These are phyloP conservation scores for Drosophila lini DNA, from an alignment of 1,140 invertebrate species.

Conservation along the genomic window DNA sequence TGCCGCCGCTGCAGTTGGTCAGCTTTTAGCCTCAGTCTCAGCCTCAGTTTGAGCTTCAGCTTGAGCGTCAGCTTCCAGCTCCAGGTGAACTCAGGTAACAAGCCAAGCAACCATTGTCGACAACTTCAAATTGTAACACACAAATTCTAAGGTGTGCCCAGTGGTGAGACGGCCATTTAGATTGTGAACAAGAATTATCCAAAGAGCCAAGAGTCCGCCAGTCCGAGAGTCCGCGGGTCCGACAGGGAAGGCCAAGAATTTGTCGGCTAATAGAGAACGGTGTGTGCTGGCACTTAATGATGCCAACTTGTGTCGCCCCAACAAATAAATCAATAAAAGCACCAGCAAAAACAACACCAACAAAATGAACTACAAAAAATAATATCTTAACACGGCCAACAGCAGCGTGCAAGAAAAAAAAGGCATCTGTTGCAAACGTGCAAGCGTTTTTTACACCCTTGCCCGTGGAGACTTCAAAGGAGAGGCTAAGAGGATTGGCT, in stretches of 20 bases:
- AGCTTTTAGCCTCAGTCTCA: slow-evolving; percentile 39
- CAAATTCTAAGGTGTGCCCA: slow-evolving; percentile 80
- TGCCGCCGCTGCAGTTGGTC: slow-evolving; percentile 69
- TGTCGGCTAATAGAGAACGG: slow-evolving; percentile 83
- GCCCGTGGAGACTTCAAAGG: slow-evolving; percentile 5
- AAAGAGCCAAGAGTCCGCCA: slow-evolving; percentile 25
- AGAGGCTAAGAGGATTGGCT: not conserved
- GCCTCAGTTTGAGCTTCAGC: not conserved
- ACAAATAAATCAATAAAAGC: slow-evolving; percentile 67
- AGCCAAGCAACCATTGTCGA: slow-evolving; percentile 70
- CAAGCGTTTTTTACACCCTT: slow-evolving; percentile 43
- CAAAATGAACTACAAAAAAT: slow-evolving; percentile 10
- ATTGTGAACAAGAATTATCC: slow-evolving; percentile 80
- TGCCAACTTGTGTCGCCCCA: slow-evolving; percentile 76
- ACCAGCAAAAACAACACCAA: slow-evolving; percentile 16
- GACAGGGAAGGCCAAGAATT: slow-evolving; percentile 83
- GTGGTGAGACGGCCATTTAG: slow-evolving; percentile 74
- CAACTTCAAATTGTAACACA: slow-evolving; percentile 83
- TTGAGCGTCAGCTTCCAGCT: slow-evolving; percentile 13
- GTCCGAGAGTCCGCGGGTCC: slow-evolving; percentile 44
- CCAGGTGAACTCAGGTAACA: slow-evolving; percentile 32
- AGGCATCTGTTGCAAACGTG: slow-evolving; percentile 38
- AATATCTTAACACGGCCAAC: slow-evolving; percentile 18
- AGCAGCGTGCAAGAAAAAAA: slow-evolving; percentile 23
- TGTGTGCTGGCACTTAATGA: slow-evolving; percentile 77